Percentiles rank a stretch among this genome's conserved stretches.
Conservation (phyloP, 2,888 invertebrate species). For the Nomada lathburiana region DNA sequence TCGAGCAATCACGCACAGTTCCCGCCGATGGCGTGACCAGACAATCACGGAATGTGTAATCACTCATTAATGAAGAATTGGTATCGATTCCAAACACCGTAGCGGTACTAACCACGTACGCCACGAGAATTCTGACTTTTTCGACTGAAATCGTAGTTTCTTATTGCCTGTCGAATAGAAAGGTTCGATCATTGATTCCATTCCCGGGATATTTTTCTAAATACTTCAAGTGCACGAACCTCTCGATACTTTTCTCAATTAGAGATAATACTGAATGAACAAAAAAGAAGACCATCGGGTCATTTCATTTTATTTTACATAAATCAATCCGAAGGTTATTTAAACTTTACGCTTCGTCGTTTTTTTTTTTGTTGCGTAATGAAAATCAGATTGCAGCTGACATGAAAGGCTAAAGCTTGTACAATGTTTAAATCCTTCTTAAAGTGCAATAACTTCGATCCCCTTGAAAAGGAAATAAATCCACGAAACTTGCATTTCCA, state of each 20-base stretch:
- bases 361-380: not conserved
- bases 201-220: too few relatives aligned
- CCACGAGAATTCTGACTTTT: conserved; percentile 5
- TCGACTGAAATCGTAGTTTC: not conserved
- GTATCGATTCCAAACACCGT: conserved; percentile 41
- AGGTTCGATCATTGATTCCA: not conserved
- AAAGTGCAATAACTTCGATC: not conserved
- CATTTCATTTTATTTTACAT: too few relatives aligned
- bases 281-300: too few relatives aligned
- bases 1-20: conserved; percentile 25
- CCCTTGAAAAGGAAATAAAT: not conserved
- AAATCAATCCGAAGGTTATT: not conserved
- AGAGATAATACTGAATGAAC: too few relatives aligned
- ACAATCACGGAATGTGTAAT: conserved; percentile 38
- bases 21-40: conserved; percentile 32
- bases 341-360: too few relatives aligned
- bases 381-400: not conserved
- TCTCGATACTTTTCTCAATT: too few relatives aligned
- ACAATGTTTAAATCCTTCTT: not conserved
- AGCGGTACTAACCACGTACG: not conserved
- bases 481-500: not conserved
- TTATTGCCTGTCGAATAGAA: not conserved
- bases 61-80: conserved; percentile 47
- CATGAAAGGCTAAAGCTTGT: not conserved
- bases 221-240: too few relatives aligned